A percentile compares a stretch with the other conserved stretches of the same genome.
These are phyloP conservation scores for Nineta flava DNA, from an alignment of 2,888 invertebrate genomes.

Conservation along the genomic window DNA sequence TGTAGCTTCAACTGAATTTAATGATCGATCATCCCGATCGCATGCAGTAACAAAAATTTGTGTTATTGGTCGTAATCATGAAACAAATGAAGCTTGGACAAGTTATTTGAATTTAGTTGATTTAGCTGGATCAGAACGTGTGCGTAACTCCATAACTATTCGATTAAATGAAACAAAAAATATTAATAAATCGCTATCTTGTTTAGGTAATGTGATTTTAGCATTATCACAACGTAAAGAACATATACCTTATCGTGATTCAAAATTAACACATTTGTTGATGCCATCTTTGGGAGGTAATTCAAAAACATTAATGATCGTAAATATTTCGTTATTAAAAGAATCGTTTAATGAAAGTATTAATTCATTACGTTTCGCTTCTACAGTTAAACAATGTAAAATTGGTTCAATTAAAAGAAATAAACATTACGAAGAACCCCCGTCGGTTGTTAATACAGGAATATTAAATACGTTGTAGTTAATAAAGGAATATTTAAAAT, in stretches of 20 bases:
- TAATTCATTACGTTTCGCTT: slow-evolving; percentile 76
- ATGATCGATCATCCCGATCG: slow-evolving; percentile 28
- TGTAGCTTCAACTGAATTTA: slow-evolving; percentile 41
- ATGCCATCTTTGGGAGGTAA: slow-evolving; percentile 84
- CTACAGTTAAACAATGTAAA: slow-evolving; percentile 72
- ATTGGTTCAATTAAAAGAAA: slow-evolving; percentile 54
- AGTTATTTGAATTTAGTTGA: slow-evolving; percentile 72
- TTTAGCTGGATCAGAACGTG: slow-evolving; percentile 75
- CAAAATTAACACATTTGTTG: slow-evolving; percentile 73
- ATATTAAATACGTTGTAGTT: too few species aligned
- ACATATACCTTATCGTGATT: slow-evolving; percentile 79
- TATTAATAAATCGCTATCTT: slow-evolving; percentile 69
- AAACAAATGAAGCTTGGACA: slow-evolving; percentile 41
- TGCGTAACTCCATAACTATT: slow-evolving; percentile 29
- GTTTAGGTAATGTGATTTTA: slow-evolving; percentile 66
- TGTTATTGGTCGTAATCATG: slow-evolving; percentile 45
- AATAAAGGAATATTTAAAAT: too few species aligned
- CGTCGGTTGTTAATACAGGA: too few species aligned
- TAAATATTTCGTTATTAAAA: slow-evolving; percentile 75
- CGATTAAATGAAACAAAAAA: slow-evolving; percentile 70
- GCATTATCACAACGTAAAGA: slow-evolving; percentile 68
- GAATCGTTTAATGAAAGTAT: slow-evolving; percentile 74
- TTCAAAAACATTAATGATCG: slow-evolving; percentile 85
- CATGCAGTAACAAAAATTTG: slow-evolving; percentile 31
- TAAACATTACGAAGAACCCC: slow-evolving; percentile 12